Base-by-base conservation (phyloP, 2,888 invertebrate genomes). In the Protonemura montana region DNA sequence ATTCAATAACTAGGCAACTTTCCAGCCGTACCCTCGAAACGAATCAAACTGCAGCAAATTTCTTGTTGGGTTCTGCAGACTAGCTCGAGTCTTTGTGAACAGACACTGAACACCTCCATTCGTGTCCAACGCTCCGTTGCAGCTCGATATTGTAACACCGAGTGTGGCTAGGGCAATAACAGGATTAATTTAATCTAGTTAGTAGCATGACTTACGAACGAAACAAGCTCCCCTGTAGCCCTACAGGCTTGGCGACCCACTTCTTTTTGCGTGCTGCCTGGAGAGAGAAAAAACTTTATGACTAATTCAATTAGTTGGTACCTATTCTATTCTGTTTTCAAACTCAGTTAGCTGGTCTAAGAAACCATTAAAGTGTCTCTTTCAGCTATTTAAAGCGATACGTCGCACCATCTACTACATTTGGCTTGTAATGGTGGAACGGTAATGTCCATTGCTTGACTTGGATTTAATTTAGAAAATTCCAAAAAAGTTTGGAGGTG, bases 401-500 rank as follows among this genome's bases (percentile, higher is more conserved):
- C 59, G 21, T 21, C 2, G 59, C 35, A 35, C 3, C 35, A 35
- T 35, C 10, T 3, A 3, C 5, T 6, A 35, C 35, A 35, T 35
- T 35, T 35, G 35, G 35, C 35, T 35, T 35, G 5, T 35, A 10
- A 35, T 6, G 35, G 5, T 35, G 10, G 35, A 10, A 7, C 21
- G 59, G 1, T 3, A 59, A 59, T 16, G 59, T 13, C 21, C 21
- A 16, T 59, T 10, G 13, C 59, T 6, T 10, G 21, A 59, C 21
- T 3, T 13, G 16, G 1, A 59, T 59, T 21, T 21, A 59, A 59
- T 59, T 35, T 59, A 7, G 21, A 59, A 59, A 59, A 59, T 59
- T 7, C 41, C 59, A 7, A 81, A 81, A 81, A 81, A 81, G n/a
- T 29, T 30, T 81, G 81, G 81, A 81, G 81, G 81, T 30, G 81